These are phyloP conservation scores for Naso thynnoides DNA, from an alignment of 2,797 vertebrate species.

Conservation along the genomic window DNA sequence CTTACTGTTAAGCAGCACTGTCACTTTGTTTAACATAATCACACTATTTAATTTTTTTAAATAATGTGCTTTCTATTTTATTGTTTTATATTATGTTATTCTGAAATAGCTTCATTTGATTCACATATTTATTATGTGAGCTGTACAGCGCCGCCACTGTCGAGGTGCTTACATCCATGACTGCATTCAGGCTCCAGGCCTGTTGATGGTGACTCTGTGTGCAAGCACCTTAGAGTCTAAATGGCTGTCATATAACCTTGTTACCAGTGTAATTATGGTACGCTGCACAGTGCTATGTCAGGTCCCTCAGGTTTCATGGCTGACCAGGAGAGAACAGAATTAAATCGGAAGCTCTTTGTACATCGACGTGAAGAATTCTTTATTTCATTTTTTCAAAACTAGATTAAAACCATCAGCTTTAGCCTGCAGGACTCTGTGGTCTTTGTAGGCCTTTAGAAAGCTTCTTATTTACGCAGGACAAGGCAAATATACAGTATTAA, in stretches of 20 bases:
- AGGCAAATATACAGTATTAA: not conserved
- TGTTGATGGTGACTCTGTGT: constrained; percentile 43
- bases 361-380: not conserved
- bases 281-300: constrained; percentile 50
- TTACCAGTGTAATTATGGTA: constrained; percentile 58
- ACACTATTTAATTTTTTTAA: not conserved
- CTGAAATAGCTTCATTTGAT: not conserved
- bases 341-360: constrained; percentile 7
- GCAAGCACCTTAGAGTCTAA: constrained; percentile 63
- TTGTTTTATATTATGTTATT: constrained; percentile 2
- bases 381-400: constrained; percentile 9
- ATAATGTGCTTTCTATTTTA: too few species aligned
- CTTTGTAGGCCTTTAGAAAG: constrained; percentile 3
- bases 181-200: constrained; percentile 58
- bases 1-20: not conserved
- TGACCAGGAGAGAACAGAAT: constrained; percentile 27
- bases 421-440: not conserved
- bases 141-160: not conserved
- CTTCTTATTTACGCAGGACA: not conserved
- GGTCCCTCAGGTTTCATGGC: constrained; percentile 41
- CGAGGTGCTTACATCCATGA: constrained; percentile 40
- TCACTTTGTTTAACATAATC: not conserved
- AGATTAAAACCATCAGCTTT: not conserved
- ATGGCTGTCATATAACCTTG: constrained; percentile 66
- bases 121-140: constrained; percentile 32